Base-by-base conservation (phyloP, 1,140 invertebrate genomes). In the Bombus pascuorum region DNA sequence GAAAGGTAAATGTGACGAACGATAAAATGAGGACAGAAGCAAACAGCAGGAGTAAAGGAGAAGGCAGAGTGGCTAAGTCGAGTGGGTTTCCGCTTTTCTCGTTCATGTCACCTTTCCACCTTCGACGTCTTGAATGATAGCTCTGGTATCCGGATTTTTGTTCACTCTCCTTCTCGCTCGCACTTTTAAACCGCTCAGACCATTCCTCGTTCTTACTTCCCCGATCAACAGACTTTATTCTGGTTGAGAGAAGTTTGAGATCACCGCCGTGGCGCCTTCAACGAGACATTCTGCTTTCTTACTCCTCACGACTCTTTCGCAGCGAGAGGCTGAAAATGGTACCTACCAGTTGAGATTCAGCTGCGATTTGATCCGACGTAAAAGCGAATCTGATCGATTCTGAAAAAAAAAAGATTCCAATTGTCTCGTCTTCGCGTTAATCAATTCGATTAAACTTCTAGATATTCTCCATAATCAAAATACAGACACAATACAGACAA, bases 61-160 rank as follows among this genome's bases (percentile, higher is more conserved):
- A 90, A 39, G 59, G 32, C 66, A 81, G 75, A 83, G 59, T 66
- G 68, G 47, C 80, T 82, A 81, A 90, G 89, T 90, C 86, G 80
- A 87, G 68, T 86, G 76, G 86, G 73, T 90, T 90, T 90, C 73
- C 77, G 83, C 86, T 88, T 90, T 86, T 90, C 86, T 76, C 86
- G 83, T 90, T 88, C 86, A 47, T 75, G 77, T 90, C 86, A 88
- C 77, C 83, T 90, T 90, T 86, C 77, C 89, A 86, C 81, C 83
- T 90, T 86, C 86, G 83, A 86, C 80, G 66, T 77, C 70, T 68
- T 75, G 86, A 88, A 88, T 83, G 89, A 90, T 87, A 86, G 82
- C 86, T 86, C 66, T 75, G 66, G 73, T 86, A 74, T 83, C 68
- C 62, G 65, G 68, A 44, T 86, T 85, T 77, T 86, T 88, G 86